Evolutionary conservation across 2,888 invertebrate genomes (phyloP).

Genomic region (Aleiodes leptofemur): DNA sequence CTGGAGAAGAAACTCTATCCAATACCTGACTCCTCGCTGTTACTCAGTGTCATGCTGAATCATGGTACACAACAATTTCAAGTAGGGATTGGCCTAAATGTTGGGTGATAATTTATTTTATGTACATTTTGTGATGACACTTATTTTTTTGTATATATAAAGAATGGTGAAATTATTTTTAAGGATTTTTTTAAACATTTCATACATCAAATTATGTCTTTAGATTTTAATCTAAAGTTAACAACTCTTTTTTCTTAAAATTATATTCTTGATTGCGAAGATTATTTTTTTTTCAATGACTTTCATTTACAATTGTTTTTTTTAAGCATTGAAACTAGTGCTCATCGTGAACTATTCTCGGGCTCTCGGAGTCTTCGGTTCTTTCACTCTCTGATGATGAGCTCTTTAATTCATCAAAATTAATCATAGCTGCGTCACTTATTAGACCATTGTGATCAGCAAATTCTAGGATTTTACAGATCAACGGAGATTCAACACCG

Average conservation of each 20-base stretch:
- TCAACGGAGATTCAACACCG: conserved; percentile 94
- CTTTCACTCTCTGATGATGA: conserved; percentile 55
- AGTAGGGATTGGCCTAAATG: conserved; percentile 81
- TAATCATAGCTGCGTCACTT: conserved; percentile 66
- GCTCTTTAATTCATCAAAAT: conserved; percentile 64
- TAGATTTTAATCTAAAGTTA: too few species aligned
- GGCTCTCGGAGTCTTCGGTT: background rate
- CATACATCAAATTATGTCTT: too few species aligned
- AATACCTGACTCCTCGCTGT: conserved; percentile 80
- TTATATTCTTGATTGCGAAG: too few species aligned
- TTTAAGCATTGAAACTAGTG: background rate
- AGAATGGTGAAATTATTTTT: background rate
- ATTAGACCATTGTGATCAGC: conserved; percentile 89
- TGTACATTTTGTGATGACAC: background rate
- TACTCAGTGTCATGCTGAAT: conserved; percentile 80
- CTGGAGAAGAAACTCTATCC: conserved; percentile 81
- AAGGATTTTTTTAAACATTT: background rate
- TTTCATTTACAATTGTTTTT: background rate
- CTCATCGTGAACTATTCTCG: conserved; percentile 22
- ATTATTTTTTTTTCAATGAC: background rate
- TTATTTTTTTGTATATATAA: background rate
- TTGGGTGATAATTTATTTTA: conserved; percentile 62
- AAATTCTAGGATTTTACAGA: conserved; percentile 89
- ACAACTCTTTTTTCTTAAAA: too few species aligned
- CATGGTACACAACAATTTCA: conserved; percentile 79